phyloP scores from a whole-genome alignment of 2,888 invertebrate genomes.

The Corythucha ciliata region DNA sequence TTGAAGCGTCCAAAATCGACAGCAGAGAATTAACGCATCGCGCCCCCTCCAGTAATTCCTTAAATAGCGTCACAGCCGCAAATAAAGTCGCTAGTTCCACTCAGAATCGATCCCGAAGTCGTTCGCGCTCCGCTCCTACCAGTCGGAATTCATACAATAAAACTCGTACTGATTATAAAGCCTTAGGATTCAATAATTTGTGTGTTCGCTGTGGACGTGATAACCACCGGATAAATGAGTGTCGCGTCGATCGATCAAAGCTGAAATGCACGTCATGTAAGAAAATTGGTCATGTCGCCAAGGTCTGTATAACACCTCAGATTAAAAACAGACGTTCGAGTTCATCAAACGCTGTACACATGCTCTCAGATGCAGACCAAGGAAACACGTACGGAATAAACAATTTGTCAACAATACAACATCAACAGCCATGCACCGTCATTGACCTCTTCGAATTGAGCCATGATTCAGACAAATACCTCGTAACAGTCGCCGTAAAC shows the following conservation, averaged over 20 bases:
- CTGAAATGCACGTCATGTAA: constrained; percentile 15
- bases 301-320: constrained; percentile 17
- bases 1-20: constrained; percentile 14
- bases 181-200: constrained; percentile 13
- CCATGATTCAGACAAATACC: constrained; percentile 12
- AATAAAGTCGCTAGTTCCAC: constrained; percentile 2
- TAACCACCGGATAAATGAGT: constrained; percentile 18
- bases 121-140: too few species aligned
- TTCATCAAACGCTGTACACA: constrained; percentile 6
- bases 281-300: constrained; percentile 17
- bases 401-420: neutral
- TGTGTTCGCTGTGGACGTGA: constrained; percentile 18
- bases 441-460: constrained; percentile 12
- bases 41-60: neutral
- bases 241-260: constrained; percentile 1
- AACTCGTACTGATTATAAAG: neutral
- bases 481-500: constrained; percentile 18
- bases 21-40: neutral
- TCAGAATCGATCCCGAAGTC: too few species aligned
- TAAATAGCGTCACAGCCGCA: neutral
- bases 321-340: constrained; percentile 10
- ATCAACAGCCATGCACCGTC: neutral
- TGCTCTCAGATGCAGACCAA: constrained; percentile 5
- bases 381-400: constrained; percentile 10
- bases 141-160: too few species aligned